Conservation (phyloP, 2,797 vertebrate species). For the Arctocebus calabarensis region DNA sequence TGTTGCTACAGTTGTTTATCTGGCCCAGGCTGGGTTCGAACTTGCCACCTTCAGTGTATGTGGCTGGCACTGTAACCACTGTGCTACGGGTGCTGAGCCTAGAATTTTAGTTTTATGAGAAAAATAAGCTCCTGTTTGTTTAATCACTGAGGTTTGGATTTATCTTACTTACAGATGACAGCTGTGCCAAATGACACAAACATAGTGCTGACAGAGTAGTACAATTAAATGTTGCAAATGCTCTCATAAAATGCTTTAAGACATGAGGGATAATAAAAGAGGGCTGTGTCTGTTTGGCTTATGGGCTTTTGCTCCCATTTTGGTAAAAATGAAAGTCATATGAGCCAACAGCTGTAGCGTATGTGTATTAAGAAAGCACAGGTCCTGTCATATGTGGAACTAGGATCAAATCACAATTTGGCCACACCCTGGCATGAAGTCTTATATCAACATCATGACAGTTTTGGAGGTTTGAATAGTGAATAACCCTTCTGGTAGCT, state of each 20-base stretch:
- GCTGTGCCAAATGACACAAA: background rate
- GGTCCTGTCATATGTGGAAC: background rate
- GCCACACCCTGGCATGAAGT: background rate
- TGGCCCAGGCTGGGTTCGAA: too few species aligned
- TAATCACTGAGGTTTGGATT: background rate
- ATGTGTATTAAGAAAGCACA: background rate
- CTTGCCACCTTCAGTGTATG: too few species aligned
- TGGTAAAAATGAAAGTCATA: conserved; percentile 12
- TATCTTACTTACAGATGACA: background rate
- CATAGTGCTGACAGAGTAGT: background rate
- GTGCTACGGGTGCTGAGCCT: too few species aligned
- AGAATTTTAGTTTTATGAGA: background rate
- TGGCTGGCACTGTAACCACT: too few species aligned
- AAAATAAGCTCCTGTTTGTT: background rate
- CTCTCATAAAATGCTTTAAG: background rate
- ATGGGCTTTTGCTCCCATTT: background rate
- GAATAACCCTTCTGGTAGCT: background rate
- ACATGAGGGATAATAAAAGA: background rate
- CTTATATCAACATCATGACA: background rate
- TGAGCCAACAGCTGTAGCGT: background rate
- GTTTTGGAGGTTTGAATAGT: background rate
- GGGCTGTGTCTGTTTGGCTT: background rate
- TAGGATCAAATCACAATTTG: background rate
- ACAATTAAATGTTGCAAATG: background rate
- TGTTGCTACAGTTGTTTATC: too few species aligned